Conservation (phyloP, 2,888 invertebrate genomes). For the Epirrita christyi region DNA sequence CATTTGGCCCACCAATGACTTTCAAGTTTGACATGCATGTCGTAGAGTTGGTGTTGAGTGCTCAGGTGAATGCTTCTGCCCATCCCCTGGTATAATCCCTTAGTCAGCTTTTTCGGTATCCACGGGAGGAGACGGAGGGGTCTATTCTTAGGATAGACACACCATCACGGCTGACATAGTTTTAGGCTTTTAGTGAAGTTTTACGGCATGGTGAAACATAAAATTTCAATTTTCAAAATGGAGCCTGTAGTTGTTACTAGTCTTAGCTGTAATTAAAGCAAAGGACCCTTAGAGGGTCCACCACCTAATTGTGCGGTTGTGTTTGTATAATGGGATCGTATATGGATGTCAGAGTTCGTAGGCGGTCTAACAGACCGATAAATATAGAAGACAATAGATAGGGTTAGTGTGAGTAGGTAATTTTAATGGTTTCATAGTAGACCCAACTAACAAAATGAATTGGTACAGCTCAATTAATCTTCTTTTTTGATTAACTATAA, state of each 20-base stretch:
- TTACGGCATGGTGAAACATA: too few species aligned
- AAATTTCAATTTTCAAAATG: too few species aligned
- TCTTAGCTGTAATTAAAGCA: slow-evolving; percentile 19
- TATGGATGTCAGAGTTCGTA: slow-evolving; percentile 14
- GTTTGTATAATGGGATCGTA: slow-evolving; percentile 26
- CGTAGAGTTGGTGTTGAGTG: too few species aligned
- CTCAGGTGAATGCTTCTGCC: too few species aligned
- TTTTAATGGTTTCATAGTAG: not conserved
- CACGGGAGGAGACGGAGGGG: too few species aligned
- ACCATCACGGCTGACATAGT: too few species aligned
- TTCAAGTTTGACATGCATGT: too few species aligned
- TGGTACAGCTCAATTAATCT: not conserved
- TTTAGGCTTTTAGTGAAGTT: too few species aligned
- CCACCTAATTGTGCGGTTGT: slow-evolving; percentile 26
- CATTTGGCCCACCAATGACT: too few species aligned
- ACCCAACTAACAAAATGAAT: not conserved
- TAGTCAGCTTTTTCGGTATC: too few species aligned
- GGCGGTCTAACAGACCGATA: slow-evolving; percentile 8
- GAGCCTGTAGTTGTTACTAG: not conserved
- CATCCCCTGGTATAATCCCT: too few species aligned
- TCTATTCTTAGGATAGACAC: too few species aligned
- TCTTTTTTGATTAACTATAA: not conserved
- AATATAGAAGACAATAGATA: slow-evolving; percentile 6
- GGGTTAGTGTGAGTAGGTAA: not conserved
- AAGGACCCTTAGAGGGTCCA: slow-evolving; percentile 17